A percentile compares a stretch with the other conserved stretches of the same genome.
phyloP scores from a whole-genome alignment of 2,888 invertebrate species.

The Pelosia muscerda region DNA sequence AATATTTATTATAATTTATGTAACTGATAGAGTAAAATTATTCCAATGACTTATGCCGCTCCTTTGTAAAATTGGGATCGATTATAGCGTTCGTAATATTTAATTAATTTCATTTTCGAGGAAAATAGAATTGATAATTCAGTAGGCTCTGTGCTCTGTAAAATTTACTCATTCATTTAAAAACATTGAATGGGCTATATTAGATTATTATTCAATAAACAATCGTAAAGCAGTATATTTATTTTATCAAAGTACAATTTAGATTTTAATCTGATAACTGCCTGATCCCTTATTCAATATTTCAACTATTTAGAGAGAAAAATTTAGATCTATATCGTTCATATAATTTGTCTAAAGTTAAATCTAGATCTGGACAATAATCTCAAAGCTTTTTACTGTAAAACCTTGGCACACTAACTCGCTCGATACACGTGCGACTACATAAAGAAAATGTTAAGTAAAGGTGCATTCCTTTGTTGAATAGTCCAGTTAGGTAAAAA shows the following conservation, averaged over 20 bases:
- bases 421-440: conserved; percentile 29
- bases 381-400: conserved; percentile 28
- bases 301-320: neutral
- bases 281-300: neutral
- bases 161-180: too few relatives aligned
- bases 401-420: conserved; percentile 41
- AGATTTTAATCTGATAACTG: too few relatives aligned
- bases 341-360: conserved; percentile 25
- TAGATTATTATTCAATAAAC: too few relatives aligned
- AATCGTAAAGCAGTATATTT: too few relatives aligned
- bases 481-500: conserved; percentile 10
- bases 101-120: conserved; percentile 41
- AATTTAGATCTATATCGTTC: conserved; percentile 13
- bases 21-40: conserved; percentile 42
- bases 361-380: conserved; percentile 41
- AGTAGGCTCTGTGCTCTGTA: neutral
- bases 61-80: conserved; percentile 36
- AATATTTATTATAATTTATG: conserved; percentile 45
- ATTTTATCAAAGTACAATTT: too few relatives aligned
- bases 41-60: conserved; percentile 39
- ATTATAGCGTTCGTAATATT: conserved; percentile 32
- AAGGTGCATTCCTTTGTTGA: conserved; percentile 18
- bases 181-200: too few relatives aligned
- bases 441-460: conserved; percentile 33
- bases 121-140: conserved; percentile 33